Base-by-base conservation (phyloP, 1,140 invertebrate genomes). In the Drosophila burlai region DNA sequence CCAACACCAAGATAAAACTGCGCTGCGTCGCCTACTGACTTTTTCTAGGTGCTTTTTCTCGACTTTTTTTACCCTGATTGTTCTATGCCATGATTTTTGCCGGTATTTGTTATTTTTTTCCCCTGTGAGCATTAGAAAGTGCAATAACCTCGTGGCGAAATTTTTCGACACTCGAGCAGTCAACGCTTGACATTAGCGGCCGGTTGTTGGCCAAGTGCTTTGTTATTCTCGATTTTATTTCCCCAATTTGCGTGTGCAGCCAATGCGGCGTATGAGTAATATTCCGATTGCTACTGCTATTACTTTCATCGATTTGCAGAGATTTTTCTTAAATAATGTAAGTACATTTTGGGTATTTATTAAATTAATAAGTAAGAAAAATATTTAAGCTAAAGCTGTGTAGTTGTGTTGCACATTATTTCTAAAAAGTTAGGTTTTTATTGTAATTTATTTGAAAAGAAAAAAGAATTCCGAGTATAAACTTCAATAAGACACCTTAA, bases 111-210 rank as follows among this genome's bases (percentile, higher is more conserved):
- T 55, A 67, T 64, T 63, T 63, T 36, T 31, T 18, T 2, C 0
- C 2, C 18, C 54, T 16, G 21, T 9, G 34, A 59, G 67, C 66
- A 67, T 84, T 80, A 55, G 80, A 86, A 91, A 91, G 87, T 91
- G 87, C 87, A 91, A 91, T 91, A 91, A 91, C 87, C 87, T 87
- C 87, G 50, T 69, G 36, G 46, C 58, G 54, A 81, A 84, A 81
- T 73, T 74, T 49, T 49, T 64, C 40, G 76, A 66, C 67, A 54
- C 40, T 74, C 59, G 31, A 63, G 16, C 45, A 64, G 58, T 65
- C 66, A 61, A 47, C 58, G 76, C 65, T 43, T 76, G 81, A 79
- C 80, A 76, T 76, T 79, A 59, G 47, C 47, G 40, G 49, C 46
- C 36, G 59, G 18, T 34, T 63, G 40, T 58, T 79, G 29, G 43